phyloP scores from a whole-genome alignment of 1,140 invertebrate species.

The Chymomyza costata region DNA sequence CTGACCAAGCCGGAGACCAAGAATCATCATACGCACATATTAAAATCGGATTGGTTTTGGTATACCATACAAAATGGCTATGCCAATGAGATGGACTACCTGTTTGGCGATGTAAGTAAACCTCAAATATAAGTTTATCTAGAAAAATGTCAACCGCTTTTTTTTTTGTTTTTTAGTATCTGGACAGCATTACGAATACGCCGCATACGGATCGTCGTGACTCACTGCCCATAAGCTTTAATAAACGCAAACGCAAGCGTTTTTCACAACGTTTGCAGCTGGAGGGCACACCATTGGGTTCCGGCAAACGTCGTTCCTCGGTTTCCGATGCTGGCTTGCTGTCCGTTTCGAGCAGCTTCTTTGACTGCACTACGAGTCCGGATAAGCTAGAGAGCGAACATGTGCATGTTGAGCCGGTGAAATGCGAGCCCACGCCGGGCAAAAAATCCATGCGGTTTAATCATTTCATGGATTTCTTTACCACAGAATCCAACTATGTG shows the following conservation, averaged over 20 bases:
- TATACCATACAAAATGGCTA: conserved; percentile 93
- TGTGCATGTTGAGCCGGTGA: conserved; percentile 76
- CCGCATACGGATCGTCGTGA: conserved; percentile 78
- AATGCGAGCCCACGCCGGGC: conserved; percentile 75
- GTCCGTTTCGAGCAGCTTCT: conserved; percentile 88
- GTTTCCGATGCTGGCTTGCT: conserved; percentile 87
- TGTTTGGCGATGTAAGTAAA: conserved; percentile 86
- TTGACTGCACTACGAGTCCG: conserved; percentile 89
- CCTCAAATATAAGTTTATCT: not conserved
- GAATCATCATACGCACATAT: conserved; percentile 80
- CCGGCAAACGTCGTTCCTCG: conserved; percentile 85
- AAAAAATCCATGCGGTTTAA: conserved; percentile 83
- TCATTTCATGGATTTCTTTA: conserved; percentile 93
- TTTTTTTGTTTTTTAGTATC: conserved; percentile 39
- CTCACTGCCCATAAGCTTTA: conserved; percentile 76
- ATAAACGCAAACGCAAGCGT: conserved; percentile 84
- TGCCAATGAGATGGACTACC: conserved; percentile 92
- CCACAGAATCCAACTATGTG: conserved; percentile 98
- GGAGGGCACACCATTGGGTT: conserved; percentile 67
- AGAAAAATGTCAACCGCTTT: not conserved
- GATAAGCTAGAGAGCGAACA: conserved; percentile 77
- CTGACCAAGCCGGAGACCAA: conserved; percentile 80
- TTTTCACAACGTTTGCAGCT: conserved; percentile 75
- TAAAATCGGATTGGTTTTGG: conserved; percentile 98
- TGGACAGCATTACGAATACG: conserved; percentile 74